Evolutionary conservation across 1,140 invertebrate genomes (phyloP), one percentile per base, ranked within the genome.

Genomic region (Drosophila sucinea): DNA sequence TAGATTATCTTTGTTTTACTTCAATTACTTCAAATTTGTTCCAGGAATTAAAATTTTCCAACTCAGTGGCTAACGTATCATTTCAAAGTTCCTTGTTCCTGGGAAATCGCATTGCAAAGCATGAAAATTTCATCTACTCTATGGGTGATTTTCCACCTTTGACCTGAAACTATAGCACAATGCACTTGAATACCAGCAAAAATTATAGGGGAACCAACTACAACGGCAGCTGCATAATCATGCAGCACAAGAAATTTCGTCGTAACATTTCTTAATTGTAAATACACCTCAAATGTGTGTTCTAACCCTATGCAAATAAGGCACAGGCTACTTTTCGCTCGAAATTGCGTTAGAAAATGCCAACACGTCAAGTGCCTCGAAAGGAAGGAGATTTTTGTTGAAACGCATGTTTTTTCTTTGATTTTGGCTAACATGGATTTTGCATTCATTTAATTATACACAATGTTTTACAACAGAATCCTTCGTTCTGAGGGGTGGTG

Each of bases 391-490:
- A 70, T 74, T 66, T 57, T 89, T 89, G 84, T 89, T 72, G 84
- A 77, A 89, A 89, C 84, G 80, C 84, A 85, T 89, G 84, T 89
- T 79, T 69, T 54, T 41, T 71, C 17, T 70, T 61, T 70, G 65
- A 87, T 87, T 87, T 87, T 69, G 77, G 70, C 58, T 75, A 81
- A 87, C 84, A 87, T 89, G 84, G 81, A 70, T 89, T 78, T 87
- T 77, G 80, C 84, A 87, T 89, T 85, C 85, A 79, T 80, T 90
- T 89, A 90, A 89, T 90, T 85, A 81, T 70, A 89, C 69, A 62
- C 64, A 60, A 51, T 27, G 56, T n/a, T 40, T 7, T 32, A 38
- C 5, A 30, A 10, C 23, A 5, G 61, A 8, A 5, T 11, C 29
- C 33, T 47, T 47, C 44, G 11, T 1, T n/a, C 6, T 1, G 4